A percentile compares a stretch with the other conserved stretches of the same genome.
These are phyloP conservation scores for Schizothorax lantsangensis DNA, from an alignment of 2,797 vertebrate genomes.

Conservation along the genomic window DNA sequence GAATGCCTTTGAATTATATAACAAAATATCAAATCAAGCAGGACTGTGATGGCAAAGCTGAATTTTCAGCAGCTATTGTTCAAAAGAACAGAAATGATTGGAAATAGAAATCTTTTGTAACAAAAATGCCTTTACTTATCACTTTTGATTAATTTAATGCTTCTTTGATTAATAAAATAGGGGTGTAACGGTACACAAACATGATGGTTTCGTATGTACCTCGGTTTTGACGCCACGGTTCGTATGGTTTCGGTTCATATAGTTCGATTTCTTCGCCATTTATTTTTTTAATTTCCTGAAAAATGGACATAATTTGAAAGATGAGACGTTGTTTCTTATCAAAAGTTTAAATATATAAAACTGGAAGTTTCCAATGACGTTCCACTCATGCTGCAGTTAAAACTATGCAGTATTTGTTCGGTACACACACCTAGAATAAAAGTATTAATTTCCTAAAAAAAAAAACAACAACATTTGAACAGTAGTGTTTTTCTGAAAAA, in stretches of 20 bases:
- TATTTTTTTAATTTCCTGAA: no score
- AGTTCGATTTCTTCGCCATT: background rate
- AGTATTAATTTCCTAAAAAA: background rate
- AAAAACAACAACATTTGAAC: background rate
- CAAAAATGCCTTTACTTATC: background rate
- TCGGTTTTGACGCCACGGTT: background rate
- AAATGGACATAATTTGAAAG: no score
- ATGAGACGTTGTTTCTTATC: no score
- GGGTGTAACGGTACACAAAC: background rate
- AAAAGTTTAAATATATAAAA: no score
- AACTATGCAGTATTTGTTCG: no score
- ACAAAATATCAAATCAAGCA: conserved; percentile 10
- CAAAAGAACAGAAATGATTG: background rate
- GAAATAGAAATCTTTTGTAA: background rate
- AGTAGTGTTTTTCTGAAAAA: background rate
- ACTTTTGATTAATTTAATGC: background rate
- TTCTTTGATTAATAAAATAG: background rate
- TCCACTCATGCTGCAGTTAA: no score
- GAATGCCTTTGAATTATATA: conserved; percentile 11
- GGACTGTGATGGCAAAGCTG: background rate
- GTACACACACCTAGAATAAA: background rate
- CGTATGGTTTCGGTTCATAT: background rate
- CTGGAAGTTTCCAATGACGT: no score
- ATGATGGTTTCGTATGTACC: background rate
- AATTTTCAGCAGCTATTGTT: background rate